phyloP scores from a whole-genome alignment of 2,888 invertebrate species.

The Napeogenes sylphis region DNA sequence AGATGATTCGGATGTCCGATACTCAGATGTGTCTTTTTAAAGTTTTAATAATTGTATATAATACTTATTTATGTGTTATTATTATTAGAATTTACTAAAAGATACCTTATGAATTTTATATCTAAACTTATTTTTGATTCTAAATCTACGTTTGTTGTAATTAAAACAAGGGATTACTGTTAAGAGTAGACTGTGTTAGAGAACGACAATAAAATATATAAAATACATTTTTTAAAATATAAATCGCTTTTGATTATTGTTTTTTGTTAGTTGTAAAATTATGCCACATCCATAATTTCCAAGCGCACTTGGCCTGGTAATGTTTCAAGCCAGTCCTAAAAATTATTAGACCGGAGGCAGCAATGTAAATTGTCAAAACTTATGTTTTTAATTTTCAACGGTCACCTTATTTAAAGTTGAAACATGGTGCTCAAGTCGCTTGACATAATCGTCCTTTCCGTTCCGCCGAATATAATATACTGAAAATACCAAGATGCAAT shows the following conservation, averaged over 20 bases:
- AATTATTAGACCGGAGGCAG: slow-evolving; percentile 39
- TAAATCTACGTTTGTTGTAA: too few species aligned
- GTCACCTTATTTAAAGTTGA: slow-evolving; percentile 33
- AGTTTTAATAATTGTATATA: background rate
- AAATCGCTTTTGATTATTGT: too few species aligned
- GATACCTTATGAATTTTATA: too few species aligned
- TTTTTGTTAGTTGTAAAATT: too few species aligned
- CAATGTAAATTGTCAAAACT: slow-evolving; percentile 50
- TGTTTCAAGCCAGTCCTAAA: slow-evolving; percentile 29
- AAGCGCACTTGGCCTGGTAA: background rate
- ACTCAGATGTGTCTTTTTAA: background rate
- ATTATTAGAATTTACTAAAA: too few species aligned
- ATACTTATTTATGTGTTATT: too few species aligned
- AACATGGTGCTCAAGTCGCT: slow-evolving; percentile 6
- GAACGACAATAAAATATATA: too few species aligned
- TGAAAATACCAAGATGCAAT: background rate
- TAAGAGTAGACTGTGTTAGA: too few species aligned
- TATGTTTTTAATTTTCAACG: slow-evolving; percentile 49
- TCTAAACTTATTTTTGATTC: too few species aligned
- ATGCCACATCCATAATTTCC: background rate
- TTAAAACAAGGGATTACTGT: too few species aligned
- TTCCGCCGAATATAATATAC: background rate
- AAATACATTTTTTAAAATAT: too few species aligned
- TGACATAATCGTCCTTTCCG: background rate
- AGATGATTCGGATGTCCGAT: slow-evolving; percentile 18